Conservation (phyloP, 1,140 invertebrate genomes). For the Dreissena rostriformis region DNA sequence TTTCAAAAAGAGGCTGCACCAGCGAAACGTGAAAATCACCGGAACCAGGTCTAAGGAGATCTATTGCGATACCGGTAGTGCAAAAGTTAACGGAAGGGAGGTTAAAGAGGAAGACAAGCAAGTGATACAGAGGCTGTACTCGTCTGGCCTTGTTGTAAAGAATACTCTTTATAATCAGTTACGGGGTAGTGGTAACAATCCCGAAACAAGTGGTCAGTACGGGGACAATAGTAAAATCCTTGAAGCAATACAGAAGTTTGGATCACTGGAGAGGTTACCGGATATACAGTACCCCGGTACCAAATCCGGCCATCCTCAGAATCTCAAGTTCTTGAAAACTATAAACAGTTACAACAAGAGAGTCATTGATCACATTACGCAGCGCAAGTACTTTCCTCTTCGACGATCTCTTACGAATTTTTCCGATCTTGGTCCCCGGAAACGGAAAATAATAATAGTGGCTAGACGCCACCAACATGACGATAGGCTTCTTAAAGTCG, state of each 20-base stretch:
- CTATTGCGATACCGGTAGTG: background rate
- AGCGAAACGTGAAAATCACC: slow-evolving; percentile 34
- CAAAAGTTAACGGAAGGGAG: slow-evolving; percentile 3
- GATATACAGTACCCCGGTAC: slow-evolving; percentile 31
- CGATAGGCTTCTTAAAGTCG: background rate
- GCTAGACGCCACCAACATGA: slow-evolving; percentile 20
- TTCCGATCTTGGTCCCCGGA: slow-evolving; percentile 18
- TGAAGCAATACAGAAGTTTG: slow-evolving; percentile 49
- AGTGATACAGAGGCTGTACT: slow-evolving; percentile 46
- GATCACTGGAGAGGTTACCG: slow-evolving; percentile 49
- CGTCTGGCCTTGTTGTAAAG: slow-evolving; percentile 44
- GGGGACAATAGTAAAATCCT: slow-evolving; percentile 38
- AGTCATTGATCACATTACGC: background rate
- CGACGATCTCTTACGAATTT: slow-evolving; percentile 26
- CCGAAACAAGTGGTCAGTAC: background rate
- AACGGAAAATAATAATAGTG: slow-evolving; percentile 46
- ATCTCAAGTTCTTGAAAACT: slow-evolving; percentile 34
- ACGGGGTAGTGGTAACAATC: slow-evolving; percentile 11
- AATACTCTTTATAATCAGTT: slow-evolving; percentile 48
- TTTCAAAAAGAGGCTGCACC: slow-evolving; percentile 24
- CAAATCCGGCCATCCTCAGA: slow-evolving; percentile 2
- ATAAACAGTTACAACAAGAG: slow-evolving; percentile 27
- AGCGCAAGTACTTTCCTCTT: slow-evolving; percentile 11
- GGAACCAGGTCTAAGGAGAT: background rate
- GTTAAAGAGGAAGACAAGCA: slow-evolving; percentile 28